Conservation (phyloP, 2,797 vertebrate species). For the Mastacembelus armatus region DNA sequence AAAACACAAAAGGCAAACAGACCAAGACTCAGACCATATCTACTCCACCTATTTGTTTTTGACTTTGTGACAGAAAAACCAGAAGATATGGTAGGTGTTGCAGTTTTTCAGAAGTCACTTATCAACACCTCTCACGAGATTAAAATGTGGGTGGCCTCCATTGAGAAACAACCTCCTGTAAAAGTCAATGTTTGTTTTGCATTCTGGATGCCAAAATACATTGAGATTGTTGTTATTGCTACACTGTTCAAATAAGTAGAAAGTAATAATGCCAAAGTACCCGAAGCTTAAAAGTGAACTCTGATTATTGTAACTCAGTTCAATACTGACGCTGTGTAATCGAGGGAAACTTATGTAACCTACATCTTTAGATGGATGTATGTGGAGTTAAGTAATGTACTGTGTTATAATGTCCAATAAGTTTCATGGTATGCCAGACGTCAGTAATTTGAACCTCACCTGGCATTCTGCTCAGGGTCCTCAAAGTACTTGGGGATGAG, state of each 20-base stretch:
- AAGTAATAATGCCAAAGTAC: neutral
- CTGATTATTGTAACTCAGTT: neutral
- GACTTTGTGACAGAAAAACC: neutral
- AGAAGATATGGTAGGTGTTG: neutral
- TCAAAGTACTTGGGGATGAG: slow-evolving; percentile 92
- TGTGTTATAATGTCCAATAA: too few species aligned
- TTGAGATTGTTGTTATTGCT: neutral
- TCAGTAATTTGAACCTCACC: slow-evolving; percentile 73
- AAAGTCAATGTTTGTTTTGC: slow-evolving; percentile 30
- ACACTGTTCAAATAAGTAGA: neutral
- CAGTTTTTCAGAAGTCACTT: neutral
- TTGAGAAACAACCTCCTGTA: neutral
- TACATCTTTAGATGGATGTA: neutral
- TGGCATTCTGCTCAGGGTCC: slow-evolving; percentile 88
- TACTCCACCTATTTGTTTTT: neutral
- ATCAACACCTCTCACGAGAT: neutral
- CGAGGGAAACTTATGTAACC: neutral
- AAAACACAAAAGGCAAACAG: neutral
- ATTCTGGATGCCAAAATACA: neutral
- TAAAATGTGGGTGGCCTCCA: neutral
- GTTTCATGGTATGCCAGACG: neutral
- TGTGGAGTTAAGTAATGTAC: neutral
- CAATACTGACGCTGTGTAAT: neutral
- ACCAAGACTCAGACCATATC: neutral
- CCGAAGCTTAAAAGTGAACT: accelerated